phyloP scores from a whole-genome alignment of 1,140 invertebrate species.

The Hestina assimilis region DNA sequence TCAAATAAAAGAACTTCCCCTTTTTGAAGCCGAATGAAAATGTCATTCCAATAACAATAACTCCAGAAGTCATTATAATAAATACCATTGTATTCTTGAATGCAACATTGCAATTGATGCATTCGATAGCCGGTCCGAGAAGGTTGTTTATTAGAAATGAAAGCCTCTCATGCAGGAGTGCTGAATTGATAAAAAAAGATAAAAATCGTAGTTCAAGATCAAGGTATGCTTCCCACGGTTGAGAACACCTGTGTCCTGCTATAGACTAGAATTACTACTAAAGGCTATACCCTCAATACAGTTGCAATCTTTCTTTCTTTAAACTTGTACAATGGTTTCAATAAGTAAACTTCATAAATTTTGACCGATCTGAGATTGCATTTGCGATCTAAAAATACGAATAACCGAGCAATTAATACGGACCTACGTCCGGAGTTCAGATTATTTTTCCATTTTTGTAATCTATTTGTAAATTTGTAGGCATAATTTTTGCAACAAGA shows the following conservation, averaged over 20 bases:
- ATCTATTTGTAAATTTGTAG: no score
- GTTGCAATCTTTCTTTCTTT: constrained; percentile 21
- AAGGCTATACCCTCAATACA: constrained; percentile 19
- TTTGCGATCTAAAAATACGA: no score
- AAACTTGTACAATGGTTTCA: background rate
- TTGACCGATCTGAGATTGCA: no score
- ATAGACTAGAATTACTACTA: constrained; percentile 32
- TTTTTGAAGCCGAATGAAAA: no score
- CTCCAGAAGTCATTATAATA: background rate
- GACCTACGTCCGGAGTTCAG: no score
- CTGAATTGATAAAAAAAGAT: constrained; percentile 41
- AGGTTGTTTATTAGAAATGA: constrained; percentile 30
- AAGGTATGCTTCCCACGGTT: constrained; percentile 64
- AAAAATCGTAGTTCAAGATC: constrained; percentile 64
- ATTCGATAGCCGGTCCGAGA: constrained; percentile 1
- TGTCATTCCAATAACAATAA: background rate
- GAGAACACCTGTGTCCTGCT: constrained; percentile 62
- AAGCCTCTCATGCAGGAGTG: constrained; percentile 34
- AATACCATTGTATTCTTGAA: background rate
- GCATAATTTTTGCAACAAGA: no score
- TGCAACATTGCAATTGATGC: background rate
- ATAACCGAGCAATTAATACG: no score
- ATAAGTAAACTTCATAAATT: no score
- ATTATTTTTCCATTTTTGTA: no score
- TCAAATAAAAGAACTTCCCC: no score